Conservation (phyloP, 2,113 vertebrate species). For the Cavia aperea region DNA sequence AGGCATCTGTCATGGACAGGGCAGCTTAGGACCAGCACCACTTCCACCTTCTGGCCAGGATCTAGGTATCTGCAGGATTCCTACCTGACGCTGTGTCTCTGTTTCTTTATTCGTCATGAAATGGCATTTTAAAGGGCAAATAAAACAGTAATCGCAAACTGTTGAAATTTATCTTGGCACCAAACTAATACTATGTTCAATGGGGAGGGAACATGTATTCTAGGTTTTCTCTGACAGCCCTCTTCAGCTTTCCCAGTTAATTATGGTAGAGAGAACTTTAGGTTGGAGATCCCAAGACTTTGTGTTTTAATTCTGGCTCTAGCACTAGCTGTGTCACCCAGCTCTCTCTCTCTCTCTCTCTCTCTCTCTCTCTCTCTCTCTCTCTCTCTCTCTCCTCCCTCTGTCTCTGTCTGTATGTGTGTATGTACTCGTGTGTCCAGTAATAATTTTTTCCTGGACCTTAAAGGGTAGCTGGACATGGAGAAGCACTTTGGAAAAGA, state of each 20-base stretch:
- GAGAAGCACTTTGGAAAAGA: neutral
- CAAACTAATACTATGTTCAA: neutral
- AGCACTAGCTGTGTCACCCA: neutral
- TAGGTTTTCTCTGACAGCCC: neutral
- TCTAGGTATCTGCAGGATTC: neutral
- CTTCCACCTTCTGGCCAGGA: accelerated
- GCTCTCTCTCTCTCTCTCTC: too few relatives aligned
- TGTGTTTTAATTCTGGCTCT: neutral
- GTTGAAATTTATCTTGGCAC: neutral
- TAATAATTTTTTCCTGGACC: neutral
- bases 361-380: too few relatives aligned
- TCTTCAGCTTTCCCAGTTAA: neutral
- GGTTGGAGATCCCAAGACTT: neutral
- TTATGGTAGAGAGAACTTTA: neutral
- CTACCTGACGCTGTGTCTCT: neutral
- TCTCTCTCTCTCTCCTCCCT: too few relatives aligned
- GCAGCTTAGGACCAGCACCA: neutral
- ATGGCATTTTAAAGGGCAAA: neutral
- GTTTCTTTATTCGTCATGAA: neutral
- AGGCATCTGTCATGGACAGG: neutral
- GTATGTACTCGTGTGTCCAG: accelerated
- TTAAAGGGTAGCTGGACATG: neutral
- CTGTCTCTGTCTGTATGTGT: neutral
- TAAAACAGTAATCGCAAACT: neutral
- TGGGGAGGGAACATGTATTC: neutral